Base-by-base conservation (phyloP, 2,888 invertebrate species). In the Isoperla grammatica region DNA sequence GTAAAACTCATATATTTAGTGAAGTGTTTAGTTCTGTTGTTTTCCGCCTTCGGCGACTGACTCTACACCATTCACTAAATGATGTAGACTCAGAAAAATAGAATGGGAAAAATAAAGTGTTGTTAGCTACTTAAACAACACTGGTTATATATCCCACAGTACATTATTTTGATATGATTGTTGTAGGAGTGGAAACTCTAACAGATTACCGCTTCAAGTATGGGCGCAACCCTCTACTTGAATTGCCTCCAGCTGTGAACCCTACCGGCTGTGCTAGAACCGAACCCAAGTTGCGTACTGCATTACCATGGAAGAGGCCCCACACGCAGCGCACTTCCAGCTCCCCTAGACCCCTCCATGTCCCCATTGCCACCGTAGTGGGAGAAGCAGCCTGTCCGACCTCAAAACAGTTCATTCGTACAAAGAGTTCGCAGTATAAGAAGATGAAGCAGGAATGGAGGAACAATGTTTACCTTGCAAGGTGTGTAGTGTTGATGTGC, bases 371-470 rank as follows among this genome's bases (percentile, higher is more conserved):
- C 15, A 70, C 69, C 13, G 67, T 71, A 11, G 68, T 69, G 66
- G 85, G 85, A 49, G 88, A 88, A 72, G 86, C 87, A 58, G 85
- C 89, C 17, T 91, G 92, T 71, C 95, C 95, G 2, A 97, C 97
- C 76, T 91, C 90, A 70, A 97, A 98, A 75, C 96, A 96, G 78
- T 96, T 96, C 79, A 95, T 96, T 61, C 96, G 96, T 78, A 95
- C 96, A 64, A 97, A 98, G 78, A 95, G 95, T 72, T 95, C 95
- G 61, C 98, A 98, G 79, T 99, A 99, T 78, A 92, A 96, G 76
- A 95, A 96, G 76, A 96, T 99, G 93, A 97, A 97, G 76, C 88
- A 88, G 71, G 99, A 99, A 76, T 99, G 99, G 98, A 83, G 95
- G 62, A 94, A 95, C 75, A 95, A 96, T 73, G 97, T 99, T 37